Evolutionary conservation across 2,888 invertebrate species (phyloP), one percentile per base, ranked within the genome.

Genomic region (Drosophila suboccidentalis): DNA sequence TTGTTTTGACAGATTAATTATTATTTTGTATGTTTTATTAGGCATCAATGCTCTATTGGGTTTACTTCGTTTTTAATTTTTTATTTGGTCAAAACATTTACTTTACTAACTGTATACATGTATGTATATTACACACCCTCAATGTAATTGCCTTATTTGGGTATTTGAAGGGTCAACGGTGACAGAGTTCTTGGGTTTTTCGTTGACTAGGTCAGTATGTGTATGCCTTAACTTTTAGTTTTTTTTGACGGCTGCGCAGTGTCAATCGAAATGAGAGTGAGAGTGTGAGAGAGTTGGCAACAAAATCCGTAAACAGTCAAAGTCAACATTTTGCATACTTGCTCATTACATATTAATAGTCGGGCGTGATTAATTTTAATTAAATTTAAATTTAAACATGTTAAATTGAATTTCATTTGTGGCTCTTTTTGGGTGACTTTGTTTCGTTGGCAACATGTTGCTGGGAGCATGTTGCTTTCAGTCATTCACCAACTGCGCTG

Each of bases 161-260:
- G 13, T 72, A 85, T 87, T 57, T 68, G 62, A 58, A 10, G 55
- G 50, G 66, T 75, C 65, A 71, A 44, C 71, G 47, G 39, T 64
- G 71, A 43, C 58, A 58, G 53, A 46, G 50, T 55, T 53, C 60
- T 65, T 44, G 32, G 65, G 46, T 71, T 67, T 66, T 72, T 72
- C 80, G 78, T 86, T 86, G 86, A 88, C 86, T 86, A 86, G 86
- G 86, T 86, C 86, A 86, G 86, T 81, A 73, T 81, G 79, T 86
- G 82, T 76, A 71, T 62, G 74, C 57, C 60, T 54, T 67, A 43
- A 61, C 57, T 49, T 62, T 55, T 41, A 26, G 34, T 53, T 22
- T 46, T 34, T 9, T 2, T 26, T 13, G 60, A 38, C 83, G 82
- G 34, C 65, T 83, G 82, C 82, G 82, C 82, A 77, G 39, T 76